Evolutionary conservation across 2,797 vertebrate genomes (phyloP).

Genomic region (Sebastes hubbsi): DNA sequence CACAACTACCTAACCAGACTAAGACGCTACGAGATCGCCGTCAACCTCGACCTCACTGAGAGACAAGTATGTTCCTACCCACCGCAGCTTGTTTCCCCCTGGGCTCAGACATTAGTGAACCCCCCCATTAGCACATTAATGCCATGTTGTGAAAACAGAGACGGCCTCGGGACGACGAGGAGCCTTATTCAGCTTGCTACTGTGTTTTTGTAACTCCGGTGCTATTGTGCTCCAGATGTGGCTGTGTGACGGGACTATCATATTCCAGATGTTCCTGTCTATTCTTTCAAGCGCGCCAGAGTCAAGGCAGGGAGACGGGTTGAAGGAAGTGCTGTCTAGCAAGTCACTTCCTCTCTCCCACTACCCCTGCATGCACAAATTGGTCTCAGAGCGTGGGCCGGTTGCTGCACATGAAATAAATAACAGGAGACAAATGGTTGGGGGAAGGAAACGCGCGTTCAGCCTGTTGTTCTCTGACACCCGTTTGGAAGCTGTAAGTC

Average conservation of each 20-base stretch:
- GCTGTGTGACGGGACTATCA: conserved; percentile 67
- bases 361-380: conserved; percentile 60
- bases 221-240: conserved; percentile 76
- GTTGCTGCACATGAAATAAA: conserved; percentile 66
- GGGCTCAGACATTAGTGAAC: conserved; percentile 26
- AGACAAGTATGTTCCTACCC: conserved; percentile 90
- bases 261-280: conserved; percentile 82
- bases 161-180: conserved; percentile 24
- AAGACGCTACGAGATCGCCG: conserved; percentile 97
- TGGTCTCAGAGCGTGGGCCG: conserved; percentile 71
- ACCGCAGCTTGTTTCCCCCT: conserved; percentile 14
- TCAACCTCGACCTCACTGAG: conserved; percentile 99
- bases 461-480: conserved; percentile 59
- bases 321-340: conserved; percentile 77
- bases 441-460: conserved; percentile 47
- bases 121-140: conserved; percentile 54
- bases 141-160: conserved; percentile 70
- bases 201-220: conserved; percentile 62
- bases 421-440: conserved; percentile 70
- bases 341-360: conserved; percentile 75
- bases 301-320: conserved; percentile 67
- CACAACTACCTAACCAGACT: conserved; percentile 99
- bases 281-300: conserved; percentile 72
- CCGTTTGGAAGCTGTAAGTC: conserved; percentile 60
- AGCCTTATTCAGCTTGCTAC: conserved; percentile 60